A percentile compares a stretch with the other conserved stretches of the same genome.
Conservation (phyloP, 2,113 vertebrate species). For the Choloepus hoffmanni region DNA sequence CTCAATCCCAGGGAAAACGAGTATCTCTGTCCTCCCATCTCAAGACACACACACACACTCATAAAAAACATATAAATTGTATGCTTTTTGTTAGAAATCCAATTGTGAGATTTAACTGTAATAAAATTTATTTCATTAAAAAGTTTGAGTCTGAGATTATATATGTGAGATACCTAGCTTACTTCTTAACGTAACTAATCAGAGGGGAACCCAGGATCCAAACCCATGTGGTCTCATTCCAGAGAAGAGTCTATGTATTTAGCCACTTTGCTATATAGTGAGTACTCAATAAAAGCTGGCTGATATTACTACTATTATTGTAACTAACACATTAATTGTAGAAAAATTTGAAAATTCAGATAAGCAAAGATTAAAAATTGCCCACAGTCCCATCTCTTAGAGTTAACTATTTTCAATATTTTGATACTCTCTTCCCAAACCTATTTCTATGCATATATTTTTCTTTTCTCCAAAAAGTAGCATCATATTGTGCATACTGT, state of each 20-base stretch:
- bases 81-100: not conserved
- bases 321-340: not conserved
- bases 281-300: not conserved
- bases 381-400: not conserved
- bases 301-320: not conserved
- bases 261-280: not conserved
- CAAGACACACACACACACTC: not conserved
- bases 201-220: not conserved
- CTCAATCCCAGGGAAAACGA: not conserved
- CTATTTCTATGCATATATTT: not conserved
- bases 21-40: not conserved
- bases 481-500: not conserved
- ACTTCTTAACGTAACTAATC: not conserved
- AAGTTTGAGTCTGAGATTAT: not conserved
- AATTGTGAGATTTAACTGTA: not conserved
- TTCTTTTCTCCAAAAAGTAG: not conserved
- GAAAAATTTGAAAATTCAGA: slow-evolving; percentile 5
- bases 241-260: not conserved
- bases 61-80: not conserved
- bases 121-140: not conserved
- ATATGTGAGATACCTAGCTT: not conserved
- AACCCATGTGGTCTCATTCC: not conserved
- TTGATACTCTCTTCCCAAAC: not conserved
- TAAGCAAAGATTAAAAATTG: not conserved
- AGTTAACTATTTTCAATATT: not conserved